Evolutionary conservation across 2,797 vertebrate species (phyloP).

Genomic region (Poecile montanus): DNA sequence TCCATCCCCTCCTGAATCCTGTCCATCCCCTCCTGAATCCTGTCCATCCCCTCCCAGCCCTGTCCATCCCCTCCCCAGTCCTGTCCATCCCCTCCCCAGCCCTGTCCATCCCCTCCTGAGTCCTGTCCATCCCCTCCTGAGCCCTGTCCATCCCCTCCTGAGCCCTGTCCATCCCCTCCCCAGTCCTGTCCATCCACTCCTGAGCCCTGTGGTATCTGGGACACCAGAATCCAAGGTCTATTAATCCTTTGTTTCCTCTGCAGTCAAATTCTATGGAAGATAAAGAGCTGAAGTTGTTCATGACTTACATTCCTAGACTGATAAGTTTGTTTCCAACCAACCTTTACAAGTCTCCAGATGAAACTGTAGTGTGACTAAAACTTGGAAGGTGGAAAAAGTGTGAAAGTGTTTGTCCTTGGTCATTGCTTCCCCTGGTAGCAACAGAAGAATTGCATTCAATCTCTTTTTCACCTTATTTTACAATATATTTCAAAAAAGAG

Average conservation of each 20-base stretch:
- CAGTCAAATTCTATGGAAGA: not conserved
- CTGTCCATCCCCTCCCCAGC: not conserved
- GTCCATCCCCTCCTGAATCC: not conserved
- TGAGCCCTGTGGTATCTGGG: too few relatives aligned
- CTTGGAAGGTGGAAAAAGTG: not conserved
- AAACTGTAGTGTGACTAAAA: not conserved
- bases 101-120: not conserved
- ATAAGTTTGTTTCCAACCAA: not conserved
- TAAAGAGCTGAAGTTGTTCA: not conserved
- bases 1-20: accelerated
- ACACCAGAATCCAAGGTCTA: not conserved
- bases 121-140: not conserved
- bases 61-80: too few relatives aligned
- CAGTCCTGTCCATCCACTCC: not conserved
- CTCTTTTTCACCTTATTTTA: not conserved
- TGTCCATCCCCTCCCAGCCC: not conserved
- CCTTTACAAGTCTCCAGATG: not conserved
- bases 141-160: not conserved
- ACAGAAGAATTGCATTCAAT: not conserved
- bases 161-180: too few relatives aligned
- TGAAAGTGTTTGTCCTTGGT: not conserved
- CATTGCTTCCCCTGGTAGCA: not conserved
- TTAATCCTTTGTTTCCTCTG: not conserved
- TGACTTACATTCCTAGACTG: not conserved
- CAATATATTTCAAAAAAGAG: not conserved